These are phyloP conservation scores for Abscondita cerata DNA, from an alignment of 2,888 invertebrate species.

Conservation along the genomic window DNA sequence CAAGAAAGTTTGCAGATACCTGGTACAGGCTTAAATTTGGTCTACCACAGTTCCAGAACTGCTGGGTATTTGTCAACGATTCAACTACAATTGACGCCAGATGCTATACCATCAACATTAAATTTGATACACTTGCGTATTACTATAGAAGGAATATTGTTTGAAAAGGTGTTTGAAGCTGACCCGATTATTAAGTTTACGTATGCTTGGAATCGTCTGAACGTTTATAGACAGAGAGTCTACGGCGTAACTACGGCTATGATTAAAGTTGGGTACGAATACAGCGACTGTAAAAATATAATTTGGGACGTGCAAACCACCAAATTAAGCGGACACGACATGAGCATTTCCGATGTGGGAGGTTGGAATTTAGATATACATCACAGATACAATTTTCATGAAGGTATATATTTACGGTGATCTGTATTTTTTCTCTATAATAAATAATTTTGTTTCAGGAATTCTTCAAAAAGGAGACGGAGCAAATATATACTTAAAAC, in stretches of 20 bases:
- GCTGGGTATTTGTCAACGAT: conserved; percentile 94
- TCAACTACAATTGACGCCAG: conserved; percentile 88
- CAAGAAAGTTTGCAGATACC: conserved; percentile 95
- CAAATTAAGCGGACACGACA: conserved; percentile 93
- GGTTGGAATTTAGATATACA: conserved; percentile 99
- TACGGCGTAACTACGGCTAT: conserved; percentile 95
- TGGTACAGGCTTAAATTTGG: conserved; percentile 92
- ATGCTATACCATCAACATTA: conserved; percentile 78
- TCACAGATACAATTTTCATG: conserved; percentile 97
- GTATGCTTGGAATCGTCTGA: conserved; percentile 96
- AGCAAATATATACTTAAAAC: conserved; percentile 91
- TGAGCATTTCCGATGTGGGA: conserved; percentile 96
- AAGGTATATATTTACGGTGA: too few relatives aligned
- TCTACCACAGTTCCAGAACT: conserved; percentile 95
- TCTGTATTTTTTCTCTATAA: too few relatives aligned
- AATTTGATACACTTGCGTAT: conserved; percentile 91
- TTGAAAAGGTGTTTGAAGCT: conserved; percentile 93
- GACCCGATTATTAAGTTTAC: conserved; percentile 97
- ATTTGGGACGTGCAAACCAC: conserved; percentile 98
- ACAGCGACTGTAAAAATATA: conserved; percentile 88
- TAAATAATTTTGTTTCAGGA: conserved; percentile 66
- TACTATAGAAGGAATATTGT: conserved; percentile 92
- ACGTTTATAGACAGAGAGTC: conserved; percentile 95
- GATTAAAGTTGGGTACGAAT: conserved; percentile 96
- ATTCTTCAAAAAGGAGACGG: conserved; percentile 98